Evolutionary conservation across 2,888 invertebrate species (phyloP), one percentile per base, ranked within the genome.

Genomic region (Nymphalis c-album): DNA sequence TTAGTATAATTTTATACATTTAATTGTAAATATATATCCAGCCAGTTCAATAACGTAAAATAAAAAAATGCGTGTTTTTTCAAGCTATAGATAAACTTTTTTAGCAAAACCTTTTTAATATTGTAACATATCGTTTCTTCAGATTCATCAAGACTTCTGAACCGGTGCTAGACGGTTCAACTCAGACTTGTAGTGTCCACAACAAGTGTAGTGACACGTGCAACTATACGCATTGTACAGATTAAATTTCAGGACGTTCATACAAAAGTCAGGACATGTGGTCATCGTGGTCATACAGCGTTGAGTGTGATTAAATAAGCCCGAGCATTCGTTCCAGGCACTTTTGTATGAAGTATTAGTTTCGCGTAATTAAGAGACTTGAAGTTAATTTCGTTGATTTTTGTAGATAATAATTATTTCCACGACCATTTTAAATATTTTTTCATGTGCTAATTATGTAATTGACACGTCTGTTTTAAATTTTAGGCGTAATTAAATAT

Each of bases 291-390:
- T 57, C 55, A 55, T 66, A 61, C 55, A 66, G 66, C 47, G 47
- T 18, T 57, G 48, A 57, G 55, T 66, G 60, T 53, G 66, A 66
- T 66, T 66, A 63, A 69, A 63, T 67, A 69, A 61, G 68, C 47
- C 58, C 13, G 51, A 50, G 57, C 51, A 70, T 67, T 70, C 70
- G 70, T 67, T 70, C 70, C 70, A 70, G 70, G 70, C 67, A 61
- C 70, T 70, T 70, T 70, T 46, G 63, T 53, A 64, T 61, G 67
- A 58, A 63, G 64, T 67, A 67, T 70, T 70, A 70, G 64, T 70
- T 70, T 61, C 57, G 61, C 53, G 61, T 67, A 70, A 70, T 70
- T 70, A 67, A 70, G 63, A 64, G 58, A 58, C 51, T 64, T 26
- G 31, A 26, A 31, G 26, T 55, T 17, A 17, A 6, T 31, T 55